Conservation (phyloP, 2,113 vertebrate species). For the Burhinus oedicnemus region DNA sequence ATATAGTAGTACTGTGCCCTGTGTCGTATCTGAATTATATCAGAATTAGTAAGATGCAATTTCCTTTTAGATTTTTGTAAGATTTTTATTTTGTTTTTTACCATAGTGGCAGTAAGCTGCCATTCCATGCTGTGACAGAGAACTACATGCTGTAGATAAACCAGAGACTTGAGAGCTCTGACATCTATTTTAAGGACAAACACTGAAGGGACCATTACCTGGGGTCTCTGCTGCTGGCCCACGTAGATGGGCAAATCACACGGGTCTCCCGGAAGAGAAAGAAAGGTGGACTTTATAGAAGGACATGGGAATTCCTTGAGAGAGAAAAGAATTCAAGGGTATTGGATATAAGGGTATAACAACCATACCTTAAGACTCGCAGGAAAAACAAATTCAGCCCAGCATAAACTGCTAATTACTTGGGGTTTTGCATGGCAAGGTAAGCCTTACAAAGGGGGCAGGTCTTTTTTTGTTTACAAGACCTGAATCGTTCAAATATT, state of each 20-base stretch:
- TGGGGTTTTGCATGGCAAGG: not conserved
- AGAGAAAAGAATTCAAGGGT: not conserved
- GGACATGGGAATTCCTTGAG: not conserved
- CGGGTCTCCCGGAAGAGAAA: not conserved
- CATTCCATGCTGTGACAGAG: not conserved
- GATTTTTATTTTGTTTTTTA: not conserved
- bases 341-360: not conserved
- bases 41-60: not conserved
- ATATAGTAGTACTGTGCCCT: not conserved
- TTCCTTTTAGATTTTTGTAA: slow-evolving; percentile 39
- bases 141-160: not conserved
- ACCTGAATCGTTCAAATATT: not conserved
- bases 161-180: not conserved
- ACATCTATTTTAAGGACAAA: not conserved
- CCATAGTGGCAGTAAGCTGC: not conserved
- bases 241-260: not conserved
- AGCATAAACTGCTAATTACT: not conserved
- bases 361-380: not conserved
- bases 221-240: not conserved
- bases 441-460: not conserved
- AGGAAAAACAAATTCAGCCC: not conserved
- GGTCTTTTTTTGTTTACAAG: not conserved
- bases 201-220: not conserved
- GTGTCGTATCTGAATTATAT: not conserved
- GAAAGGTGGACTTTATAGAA: not conserved